Evolutionary conservation across 2,888 invertebrate species (phyloP).

Genomic region (Aromia moschata): DNA sequence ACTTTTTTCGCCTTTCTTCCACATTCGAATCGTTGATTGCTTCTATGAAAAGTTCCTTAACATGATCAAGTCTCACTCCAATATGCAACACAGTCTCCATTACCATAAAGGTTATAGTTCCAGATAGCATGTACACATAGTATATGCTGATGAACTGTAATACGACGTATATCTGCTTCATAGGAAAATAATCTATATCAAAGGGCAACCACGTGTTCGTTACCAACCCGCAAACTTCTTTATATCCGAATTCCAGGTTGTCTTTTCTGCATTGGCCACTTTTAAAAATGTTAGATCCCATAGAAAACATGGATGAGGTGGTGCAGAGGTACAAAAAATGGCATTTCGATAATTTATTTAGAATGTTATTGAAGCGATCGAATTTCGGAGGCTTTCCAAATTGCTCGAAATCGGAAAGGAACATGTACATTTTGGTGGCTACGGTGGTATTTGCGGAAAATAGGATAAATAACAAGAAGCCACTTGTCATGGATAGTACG

Average conservation of each 20-base stretch:
- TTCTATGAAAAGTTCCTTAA: conserved; percentile 18
- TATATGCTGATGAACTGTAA: conserved; percentile 26
- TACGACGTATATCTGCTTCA: conserved; percentile 22
- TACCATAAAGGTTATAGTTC: conserved; percentile 25
- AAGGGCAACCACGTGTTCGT: conserved; percentile 34
- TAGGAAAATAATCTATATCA: conserved; percentile 26
- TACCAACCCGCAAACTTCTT: conserved; percentile 32
- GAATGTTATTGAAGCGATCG: conserved; percentile 20
- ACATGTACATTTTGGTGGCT: conserved; percentile 23
- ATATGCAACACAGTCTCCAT: conserved; percentile 31
- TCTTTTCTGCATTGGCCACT: conserved; percentile 14
- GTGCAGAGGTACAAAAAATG: conserved; percentile 26
- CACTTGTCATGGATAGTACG: conserved; percentile 22
- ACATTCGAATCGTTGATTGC: conserved; percentile 17
- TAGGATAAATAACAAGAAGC: conserved; percentile 12
- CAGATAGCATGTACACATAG: conserved; percentile 30
- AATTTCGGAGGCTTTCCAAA: conserved; percentile 32
- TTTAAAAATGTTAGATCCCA: conserved; percentile 27
- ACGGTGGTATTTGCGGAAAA: conserved; percentile 19
- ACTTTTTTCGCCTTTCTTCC: conserved; percentile 18
- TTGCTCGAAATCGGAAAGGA: conserved; percentile 27
- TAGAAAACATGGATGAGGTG: conserved; percentile 13
- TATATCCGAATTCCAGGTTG: conserved; percentile 16
- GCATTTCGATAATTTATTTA: conserved; percentile 27
- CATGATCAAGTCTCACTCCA: conserved; percentile 25